Evolutionary conservation across 2,888 invertebrate species (phyloP).

Genomic region (Drosophila mulleri): DNA sequence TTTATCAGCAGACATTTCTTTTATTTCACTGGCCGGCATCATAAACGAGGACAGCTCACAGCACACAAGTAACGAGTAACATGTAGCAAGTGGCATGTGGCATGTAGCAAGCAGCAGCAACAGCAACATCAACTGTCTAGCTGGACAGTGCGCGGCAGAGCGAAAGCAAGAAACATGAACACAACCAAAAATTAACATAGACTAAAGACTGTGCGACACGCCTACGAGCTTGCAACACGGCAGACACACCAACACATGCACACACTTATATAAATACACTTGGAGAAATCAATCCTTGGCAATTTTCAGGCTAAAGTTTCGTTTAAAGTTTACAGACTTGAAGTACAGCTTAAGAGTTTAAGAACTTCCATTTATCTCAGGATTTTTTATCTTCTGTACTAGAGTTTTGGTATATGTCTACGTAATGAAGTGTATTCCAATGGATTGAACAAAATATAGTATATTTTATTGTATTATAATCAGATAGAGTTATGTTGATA

Average conservation of each 20-base stretch:
- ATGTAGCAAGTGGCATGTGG: conserved; percentile 23
- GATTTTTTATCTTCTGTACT: too few species aligned
- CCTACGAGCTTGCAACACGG: conserved; percentile 61
- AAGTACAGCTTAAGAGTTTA: too few species aligned
- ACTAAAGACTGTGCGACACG: conserved; percentile 67
- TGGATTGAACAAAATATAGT: too few species aligned
- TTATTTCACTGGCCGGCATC: conserved; percentile 62
- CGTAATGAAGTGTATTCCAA: too few species aligned
- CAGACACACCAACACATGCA: neutral
- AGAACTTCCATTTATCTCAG: too few species aligned
- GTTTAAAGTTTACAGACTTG: too few species aligned
- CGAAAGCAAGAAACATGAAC: conserved; percentile 61
- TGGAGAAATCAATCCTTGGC: neutral
- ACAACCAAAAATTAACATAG: conserved; percentile 75
- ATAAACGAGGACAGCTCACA: conserved; percentile 58
- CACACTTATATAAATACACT: conserved; percentile 23
- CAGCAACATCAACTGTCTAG: conserved; percentile 2
- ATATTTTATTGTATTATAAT: too few species aligned
- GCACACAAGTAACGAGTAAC: conserved; percentile 26
- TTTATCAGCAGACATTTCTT: conserved; percentile 70
- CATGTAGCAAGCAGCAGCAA: conserved; percentile 21
- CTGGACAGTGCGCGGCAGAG: conserved; percentile 5
- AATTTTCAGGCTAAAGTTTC: neutral
- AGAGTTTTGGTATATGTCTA: too few species aligned
- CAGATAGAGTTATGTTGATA: too few species aligned